Evolutionary conservation across 2,113 vertebrate genomes (phyloP).

Genomic region (Oryzias javanicus): DNA sequence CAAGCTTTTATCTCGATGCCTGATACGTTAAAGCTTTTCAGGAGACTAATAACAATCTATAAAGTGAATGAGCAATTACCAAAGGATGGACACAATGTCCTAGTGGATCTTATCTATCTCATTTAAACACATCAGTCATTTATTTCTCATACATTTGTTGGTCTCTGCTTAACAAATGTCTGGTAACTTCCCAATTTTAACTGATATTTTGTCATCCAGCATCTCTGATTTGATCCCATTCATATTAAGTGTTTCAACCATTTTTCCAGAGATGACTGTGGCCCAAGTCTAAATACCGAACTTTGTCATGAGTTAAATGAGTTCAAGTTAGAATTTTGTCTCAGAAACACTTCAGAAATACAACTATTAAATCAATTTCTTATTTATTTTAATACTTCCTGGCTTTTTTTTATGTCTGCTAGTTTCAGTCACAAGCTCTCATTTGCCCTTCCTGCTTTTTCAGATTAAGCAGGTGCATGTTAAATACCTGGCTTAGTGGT

Average conservation of each 20-base stretch:
- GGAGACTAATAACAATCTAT: too few species aligned
- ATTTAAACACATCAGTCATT: constrained; percentile 1
- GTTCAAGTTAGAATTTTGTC: too few species aligned
- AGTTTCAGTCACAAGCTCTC: constrained; percentile 11
- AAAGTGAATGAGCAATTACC: too few species aligned
- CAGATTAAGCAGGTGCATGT: constrained; percentile 47
- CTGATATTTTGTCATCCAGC: too few species aligned
- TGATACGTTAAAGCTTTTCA: too few species aligned
- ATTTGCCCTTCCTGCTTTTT: constrained; percentile 48
- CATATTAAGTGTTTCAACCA: background rate
- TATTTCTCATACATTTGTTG: background rate
- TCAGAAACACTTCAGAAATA: too few species aligned
- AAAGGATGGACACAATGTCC: background rate
- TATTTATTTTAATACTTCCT: too few species aligned
- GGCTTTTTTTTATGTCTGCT: too few species aligned
- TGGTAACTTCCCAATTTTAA: constrained; percentile 4
- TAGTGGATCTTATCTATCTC: constrained; percentile 38
- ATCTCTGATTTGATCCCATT: too few species aligned
- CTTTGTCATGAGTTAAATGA: too few species aligned
- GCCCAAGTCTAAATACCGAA: too few species aligned
- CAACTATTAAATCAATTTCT: too few species aligned
- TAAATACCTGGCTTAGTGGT: constrained; percentile 55
- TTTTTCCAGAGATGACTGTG: background rate
- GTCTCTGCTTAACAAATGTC: constrained; percentile 27
- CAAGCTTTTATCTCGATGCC: background rate